Percentiles rank a stretch among this genome's conserved stretches.
Evolutionary conservation across 2,113 vertebrate genomes (phyloP).

Genomic region (Terrapene triunguis): DNA sequence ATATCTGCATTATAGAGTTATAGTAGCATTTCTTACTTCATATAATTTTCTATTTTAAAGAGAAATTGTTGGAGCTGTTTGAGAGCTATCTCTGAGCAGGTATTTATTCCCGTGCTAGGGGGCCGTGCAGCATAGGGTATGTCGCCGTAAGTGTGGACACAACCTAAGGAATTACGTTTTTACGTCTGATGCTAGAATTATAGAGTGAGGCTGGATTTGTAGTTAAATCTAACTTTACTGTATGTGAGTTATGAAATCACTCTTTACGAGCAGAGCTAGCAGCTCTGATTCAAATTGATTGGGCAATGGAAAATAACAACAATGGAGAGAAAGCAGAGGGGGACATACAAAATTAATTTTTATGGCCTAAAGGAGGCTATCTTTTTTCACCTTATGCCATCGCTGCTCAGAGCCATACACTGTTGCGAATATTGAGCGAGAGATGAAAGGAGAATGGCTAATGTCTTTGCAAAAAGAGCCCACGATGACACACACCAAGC

Average conservation of each 20-base stretch:
- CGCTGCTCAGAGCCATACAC: not conserved
- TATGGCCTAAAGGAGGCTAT: not conserved
- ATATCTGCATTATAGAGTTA: not conserved
- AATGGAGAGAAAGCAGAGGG: not conserved
- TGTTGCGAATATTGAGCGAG: not conserved
- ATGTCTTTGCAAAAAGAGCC: not conserved
- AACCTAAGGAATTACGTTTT: not conserved
- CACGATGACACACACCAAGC: not conserved
- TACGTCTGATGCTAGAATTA: not conserved
- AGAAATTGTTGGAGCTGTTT: not conserved
- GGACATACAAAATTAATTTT: not conserved
- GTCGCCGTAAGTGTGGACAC: not conserved
- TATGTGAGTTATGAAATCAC: not conserved
- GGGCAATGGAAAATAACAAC: not conserved
- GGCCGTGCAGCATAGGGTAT: not conserved
- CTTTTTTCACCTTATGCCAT: not conserved
- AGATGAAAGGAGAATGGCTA: not conserved
- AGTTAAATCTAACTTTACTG: slow-evolving; percentile 25
- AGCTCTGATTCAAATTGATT: not conserved
- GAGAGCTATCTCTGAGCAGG: not conserved
- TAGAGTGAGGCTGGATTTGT: not conserved
- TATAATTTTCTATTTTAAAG: not conserved
- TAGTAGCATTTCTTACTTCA: not conserved
- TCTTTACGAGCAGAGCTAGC: not conserved
- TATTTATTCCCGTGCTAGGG: not conserved